Base-by-base conservation (phyloP, 1,140 invertebrate species). In the Neodiprion lecontei region DNA sequence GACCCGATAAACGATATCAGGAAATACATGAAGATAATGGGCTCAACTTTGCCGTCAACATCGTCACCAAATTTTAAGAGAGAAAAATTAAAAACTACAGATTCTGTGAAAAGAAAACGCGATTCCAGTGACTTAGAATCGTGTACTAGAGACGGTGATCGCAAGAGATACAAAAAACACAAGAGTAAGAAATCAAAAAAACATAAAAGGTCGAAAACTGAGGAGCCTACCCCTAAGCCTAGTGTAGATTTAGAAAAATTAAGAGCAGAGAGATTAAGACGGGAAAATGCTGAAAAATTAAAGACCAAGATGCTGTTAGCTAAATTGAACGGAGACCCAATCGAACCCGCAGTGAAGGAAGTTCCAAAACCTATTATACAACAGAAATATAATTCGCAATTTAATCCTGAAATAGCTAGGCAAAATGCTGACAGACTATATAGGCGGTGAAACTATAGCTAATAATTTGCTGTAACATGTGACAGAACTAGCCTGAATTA, bases 311-410 rank as follows among this genome's bases (percentile, higher is more conserved):
- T 88, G 74, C 87, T 98, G 47, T 86, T 98, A 61, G 92, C 91
- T 10, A 92, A 91, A 84, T 72, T 93, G 1, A 89, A 87, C 82
- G 91, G 92, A n/a, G 86, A 90, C 75, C 76, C 80, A 67, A 23
- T 82, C 21, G 79, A 81, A 73, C 72, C 80, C 49, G 72, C 79
- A 21, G 74, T 83, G 68, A 75, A 78, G 28, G 73, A 80, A 77
- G 72, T 79, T 69, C 61, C 83, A 70, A 77, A 85, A 79, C 80
- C 84, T 69, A 77, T 79, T 76, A 85, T 92, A 4, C 90, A 90
- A 80, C 92, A 94, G 81, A 95, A 94, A 88, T 98, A 98, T 84
- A 97, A 97, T 90, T 96, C 95, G 9, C 96, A 98, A 88, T 98
- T 96, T 85, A 98, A 97, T 89, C 97, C 97, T 70, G 92, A 95